Evolutionary conservation across 2,113 vertebrate species (phyloP), one percentile per base, ranked within the genome.

Genomic region (Nothoprocta pentlandii): DNA sequence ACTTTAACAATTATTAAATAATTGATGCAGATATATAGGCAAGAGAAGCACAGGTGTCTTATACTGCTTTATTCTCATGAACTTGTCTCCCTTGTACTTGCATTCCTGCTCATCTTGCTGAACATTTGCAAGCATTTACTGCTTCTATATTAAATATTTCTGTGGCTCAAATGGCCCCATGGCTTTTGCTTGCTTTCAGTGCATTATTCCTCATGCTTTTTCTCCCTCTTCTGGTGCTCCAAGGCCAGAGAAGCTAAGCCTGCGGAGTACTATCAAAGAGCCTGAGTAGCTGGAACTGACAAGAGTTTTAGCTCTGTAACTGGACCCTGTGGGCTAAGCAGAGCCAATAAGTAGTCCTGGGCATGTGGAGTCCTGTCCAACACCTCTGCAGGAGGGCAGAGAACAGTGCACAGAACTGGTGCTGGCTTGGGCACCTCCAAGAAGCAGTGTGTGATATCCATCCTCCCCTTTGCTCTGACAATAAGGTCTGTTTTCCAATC

Each of bases 371-470:
- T 22, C 49, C 49, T 77, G 30, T 54, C 49, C 20, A 11, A 30
- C 25, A n/a, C 20, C n/a, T 19, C 13, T 71, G 34, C 16, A 71
- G 49, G 34, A 63, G 41, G 49, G 41, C n/a, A 59, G 36, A 62
- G 21, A 41, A 36, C 22, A n/a, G 0, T 12, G 32, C 21, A 34
- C 36, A 39, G 36, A 39, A 39, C 21, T 0, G 0, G 21, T 53
- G 32, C 28, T 76, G 54, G 54, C 8, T 10, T 34, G 3, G 1
- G 7, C 15, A 7, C 1, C 22, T 85, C 46, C 47, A 71, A 75
- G 7, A 36, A 56, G 78, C 44, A 44, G 26, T 41, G 19, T 66
- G 22, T 67, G 71, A 70, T 23, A 85, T 47, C 8, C 78, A 90
- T n/a, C 16, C 34, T 88, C 3, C 4, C 30, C 41, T 74, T 70